These are phyloP conservation scores for Halictus rubicundus DNA, from an alignment of 1,140 invertebrate genomes.

Conservation along the genomic window DNA sequence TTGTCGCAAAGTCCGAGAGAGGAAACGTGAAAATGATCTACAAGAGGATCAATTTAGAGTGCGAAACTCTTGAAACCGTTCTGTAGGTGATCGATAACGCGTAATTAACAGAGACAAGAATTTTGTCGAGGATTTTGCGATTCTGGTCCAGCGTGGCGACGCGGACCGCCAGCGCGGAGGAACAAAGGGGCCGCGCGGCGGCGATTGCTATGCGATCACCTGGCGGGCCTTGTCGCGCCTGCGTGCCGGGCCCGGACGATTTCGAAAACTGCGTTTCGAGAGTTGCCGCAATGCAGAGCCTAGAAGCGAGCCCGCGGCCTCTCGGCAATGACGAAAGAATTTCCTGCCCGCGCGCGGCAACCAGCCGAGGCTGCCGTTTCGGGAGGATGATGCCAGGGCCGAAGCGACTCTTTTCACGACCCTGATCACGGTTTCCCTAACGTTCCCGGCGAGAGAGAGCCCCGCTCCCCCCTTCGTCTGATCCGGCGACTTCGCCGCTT, in stretches of 20 bases:
- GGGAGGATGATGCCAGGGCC: conserved; percentile 25
- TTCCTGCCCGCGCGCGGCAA: conserved; percentile 27
- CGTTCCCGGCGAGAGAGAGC: neutral
- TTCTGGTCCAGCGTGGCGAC: no score
- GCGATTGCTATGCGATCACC: neutral
- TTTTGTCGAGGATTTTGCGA: no score
- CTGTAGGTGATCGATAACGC: no score
- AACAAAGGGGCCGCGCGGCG: no score
- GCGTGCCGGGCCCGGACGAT: neutral
- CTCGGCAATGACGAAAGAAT: conserved; percentile 42
- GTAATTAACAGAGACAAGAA: no score
- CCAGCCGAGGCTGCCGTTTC: conserved; percentile 19
- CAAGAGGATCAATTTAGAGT: no score
- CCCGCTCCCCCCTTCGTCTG: neutral
- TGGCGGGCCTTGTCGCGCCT: neutral
- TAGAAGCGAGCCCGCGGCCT: neutral
- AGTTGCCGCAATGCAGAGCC: conserved; percentile 38
- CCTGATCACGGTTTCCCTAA: conserved; percentile 11
- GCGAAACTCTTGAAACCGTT: no score
- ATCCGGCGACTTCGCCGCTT: neutral
- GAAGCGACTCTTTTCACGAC: conserved; percentile 3
- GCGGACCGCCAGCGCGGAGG: neutral
- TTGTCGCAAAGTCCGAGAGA: no score
- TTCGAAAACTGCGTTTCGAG: conserved; percentile 36
- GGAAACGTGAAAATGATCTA: no score